Percentiles rank a stretch among this genome's conserved stretches.
These are phyloP conservation scores for Rhyacophila brunnea DNA, from an alignment of 1,140 invertebrate species.

Conservation along the genomic window DNA sequence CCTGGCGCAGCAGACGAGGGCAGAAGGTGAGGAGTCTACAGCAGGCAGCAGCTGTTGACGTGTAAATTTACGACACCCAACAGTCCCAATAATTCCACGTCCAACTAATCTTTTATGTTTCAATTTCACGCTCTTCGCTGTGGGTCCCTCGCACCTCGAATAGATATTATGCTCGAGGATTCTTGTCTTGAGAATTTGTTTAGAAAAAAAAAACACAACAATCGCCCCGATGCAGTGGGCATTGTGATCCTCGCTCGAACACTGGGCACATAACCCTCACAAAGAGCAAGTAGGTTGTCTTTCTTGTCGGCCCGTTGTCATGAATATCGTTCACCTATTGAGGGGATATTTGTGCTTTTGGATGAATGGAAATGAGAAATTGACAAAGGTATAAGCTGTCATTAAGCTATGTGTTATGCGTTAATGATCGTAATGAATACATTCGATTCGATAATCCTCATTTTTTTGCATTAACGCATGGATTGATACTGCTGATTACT, in stretches of 20 bases:
- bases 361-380: conserved; percentile 8
- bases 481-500: no score
- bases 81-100: conserved; percentile 26
- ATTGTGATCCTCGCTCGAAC: no score
- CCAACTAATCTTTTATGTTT: conserved; percentile 22
- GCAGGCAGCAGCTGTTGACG: conserved; percentile 31
- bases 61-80: conserved; percentile 31
- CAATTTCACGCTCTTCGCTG: conserved; percentile 35
- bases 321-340: conserved; percentile 13
- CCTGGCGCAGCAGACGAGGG: not conserved
- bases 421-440: conserved; percentile 13
- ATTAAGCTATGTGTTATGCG: conserved; percentile 11
- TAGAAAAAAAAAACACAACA: conserved; percentile 22
- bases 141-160: conserved; percentile 20
- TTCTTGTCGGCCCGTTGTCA: conserved; percentile 6
- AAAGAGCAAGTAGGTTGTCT: conserved; percentile 8
- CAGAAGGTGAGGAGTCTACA: not conserved
- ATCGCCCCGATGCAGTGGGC: not conserved
- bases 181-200: conserved; percentile 18
- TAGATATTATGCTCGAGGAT: conserved; percentile 9
- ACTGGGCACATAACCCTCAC: conserved; percentile 7
- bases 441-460: no score
- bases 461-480: no score
- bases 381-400: conserved; percentile 1
- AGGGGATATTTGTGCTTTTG: conserved; percentile 8